Conservation (phyloP, 1,140 invertebrate genomes). For the Brachionus sp. region DNA sequence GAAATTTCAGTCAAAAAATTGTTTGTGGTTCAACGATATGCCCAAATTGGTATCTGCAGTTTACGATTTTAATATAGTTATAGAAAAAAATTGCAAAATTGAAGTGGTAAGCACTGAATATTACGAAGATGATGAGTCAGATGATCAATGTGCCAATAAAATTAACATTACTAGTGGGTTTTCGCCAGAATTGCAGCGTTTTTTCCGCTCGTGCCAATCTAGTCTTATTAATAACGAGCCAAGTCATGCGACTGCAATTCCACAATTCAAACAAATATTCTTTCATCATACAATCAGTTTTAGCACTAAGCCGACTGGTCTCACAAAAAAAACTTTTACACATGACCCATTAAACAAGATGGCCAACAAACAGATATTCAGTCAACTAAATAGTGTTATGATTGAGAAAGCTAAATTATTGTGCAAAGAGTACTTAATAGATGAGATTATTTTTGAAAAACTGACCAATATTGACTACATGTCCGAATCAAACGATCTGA, state of each 20-base stretch:
- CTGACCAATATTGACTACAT: neutral
- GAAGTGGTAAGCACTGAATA: neutral
- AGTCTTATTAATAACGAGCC: slow-evolving; percentile 9
- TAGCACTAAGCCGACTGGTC: neutral
- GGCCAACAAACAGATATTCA: neutral
- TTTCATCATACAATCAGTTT: neutral
- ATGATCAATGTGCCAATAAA: neutral
- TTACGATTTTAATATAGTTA: neutral
- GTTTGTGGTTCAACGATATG: slow-evolving; percentile 10
- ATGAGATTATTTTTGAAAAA: slow-evolving; percentile 25
- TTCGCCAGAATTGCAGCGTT: slow-evolving; percentile 26
- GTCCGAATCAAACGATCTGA: neutral
- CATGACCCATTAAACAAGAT: neutral
- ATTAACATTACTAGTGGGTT: neutral
- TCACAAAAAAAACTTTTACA: slow-evolving; percentile 20
- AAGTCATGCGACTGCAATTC: neutral
- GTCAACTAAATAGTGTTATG: neutral
- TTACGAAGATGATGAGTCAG: neutral
- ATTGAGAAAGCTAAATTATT: slow-evolving; percentile 7
- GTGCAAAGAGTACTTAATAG: slow-evolving; percentile 20
- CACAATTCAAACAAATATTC: neutral
- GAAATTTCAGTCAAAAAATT: neutral
- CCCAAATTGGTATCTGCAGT: neutral
- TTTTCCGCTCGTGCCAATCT: slow-evolving; percentile 8
- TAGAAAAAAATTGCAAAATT: slow-evolving; percentile 35